These are phyloP conservation scores for Nemotelus nigrinus DNA, from an alignment of 2,888 invertebrate genomes.

Conservation along the genomic window DNA sequence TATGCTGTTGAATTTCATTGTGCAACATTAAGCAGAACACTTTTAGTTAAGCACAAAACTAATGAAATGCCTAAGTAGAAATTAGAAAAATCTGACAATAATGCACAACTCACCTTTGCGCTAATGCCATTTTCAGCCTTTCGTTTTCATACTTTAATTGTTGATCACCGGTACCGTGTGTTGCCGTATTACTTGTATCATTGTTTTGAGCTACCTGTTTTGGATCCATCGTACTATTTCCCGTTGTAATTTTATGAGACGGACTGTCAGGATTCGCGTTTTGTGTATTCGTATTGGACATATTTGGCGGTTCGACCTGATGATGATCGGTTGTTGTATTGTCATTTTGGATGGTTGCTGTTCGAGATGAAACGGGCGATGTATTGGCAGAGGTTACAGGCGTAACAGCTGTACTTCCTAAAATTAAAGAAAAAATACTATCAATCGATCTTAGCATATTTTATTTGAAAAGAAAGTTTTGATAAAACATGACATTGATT, in stretches of 20 bases:
- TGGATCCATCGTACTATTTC: slow-evolving; percentile 51
- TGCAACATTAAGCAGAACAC: too few species aligned
- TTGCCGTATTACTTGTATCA: slow-evolving; percentile 57
- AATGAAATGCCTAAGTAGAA: background rate
- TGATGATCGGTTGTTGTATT: slow-evolving; percentile 64
- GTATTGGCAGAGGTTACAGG: slow-evolving; percentile 90
- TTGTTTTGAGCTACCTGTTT: slow-evolving; percentile 59
- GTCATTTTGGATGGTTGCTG: slow-evolving; percentile 67
- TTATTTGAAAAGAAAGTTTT: background rate
- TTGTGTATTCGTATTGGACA: slow-evolving; percentile 68
- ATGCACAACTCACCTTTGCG: slow-evolving; percentile 79
- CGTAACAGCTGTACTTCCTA: slow-evolving; percentile 75
- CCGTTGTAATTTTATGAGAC: slow-evolving; percentile 61
- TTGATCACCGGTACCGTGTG: slow-evolving; percentile 68
- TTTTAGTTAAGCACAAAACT: too few species aligned
- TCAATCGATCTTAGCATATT: background rate
- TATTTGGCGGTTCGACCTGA: slow-evolving; percentile 68
- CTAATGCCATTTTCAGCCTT: slow-evolving; percentile 91
- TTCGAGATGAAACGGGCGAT: slow-evolving; percentile 81
- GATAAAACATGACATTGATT: too few species aligned
- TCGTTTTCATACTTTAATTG: slow-evolving; percentile 98
- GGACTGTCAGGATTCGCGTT: slow-evolving; percentile 66
- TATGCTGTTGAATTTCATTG: too few species aligned
- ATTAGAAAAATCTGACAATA: too few species aligned
- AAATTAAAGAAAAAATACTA: slow-evolving; percentile 12